phyloP scores from a whole-genome alignment of 2,888 invertebrate genomes.

The Cylindroiulus punctatus region DNA sequence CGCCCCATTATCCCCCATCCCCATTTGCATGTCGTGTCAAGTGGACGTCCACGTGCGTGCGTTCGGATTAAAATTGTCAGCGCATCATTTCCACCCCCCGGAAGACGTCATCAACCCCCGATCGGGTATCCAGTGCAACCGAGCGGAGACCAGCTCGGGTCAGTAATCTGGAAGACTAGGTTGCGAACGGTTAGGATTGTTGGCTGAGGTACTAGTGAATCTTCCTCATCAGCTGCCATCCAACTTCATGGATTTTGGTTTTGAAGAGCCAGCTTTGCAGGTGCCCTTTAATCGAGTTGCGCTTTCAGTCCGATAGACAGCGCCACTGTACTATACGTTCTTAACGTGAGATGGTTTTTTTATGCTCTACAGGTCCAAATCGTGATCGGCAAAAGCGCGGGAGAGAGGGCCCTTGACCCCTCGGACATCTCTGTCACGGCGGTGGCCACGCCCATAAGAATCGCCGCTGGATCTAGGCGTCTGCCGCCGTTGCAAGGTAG shows the following conservation, averaged over 20 bases:
- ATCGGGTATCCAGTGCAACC: not conserved
- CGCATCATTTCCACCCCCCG: not conserved
- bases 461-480: not conserved
- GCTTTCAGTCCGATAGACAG: not conserved
- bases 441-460: constrained; percentile 31
- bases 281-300: not conserved
- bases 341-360: too few species aligned
- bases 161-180: not conserved
- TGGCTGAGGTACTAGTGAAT: too few species aligned
- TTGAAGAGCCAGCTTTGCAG: not conserved
- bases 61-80: constrained; percentile 6
- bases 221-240: too few species aligned
- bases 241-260: not conserved
- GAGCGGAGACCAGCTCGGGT: not conserved
- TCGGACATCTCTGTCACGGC: constrained; percentile 51
- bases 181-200: not conserved
- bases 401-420: not conserved
- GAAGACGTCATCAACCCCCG: constrained; percentile 15
- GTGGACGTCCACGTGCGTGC: constrained; percentile 8
- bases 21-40: not conserved
- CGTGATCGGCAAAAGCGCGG: constrained; percentile 4
- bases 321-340: not conserved
- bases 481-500: constrained; percentile 51
- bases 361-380: constrained; percentile 43
- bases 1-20: not conserved